Evolutionary conservation across 2,888 invertebrate genomes (phyloP), one percentile per base, ranked within the genome.

Genomic region (Nemotelus nigrinus): DNA sequence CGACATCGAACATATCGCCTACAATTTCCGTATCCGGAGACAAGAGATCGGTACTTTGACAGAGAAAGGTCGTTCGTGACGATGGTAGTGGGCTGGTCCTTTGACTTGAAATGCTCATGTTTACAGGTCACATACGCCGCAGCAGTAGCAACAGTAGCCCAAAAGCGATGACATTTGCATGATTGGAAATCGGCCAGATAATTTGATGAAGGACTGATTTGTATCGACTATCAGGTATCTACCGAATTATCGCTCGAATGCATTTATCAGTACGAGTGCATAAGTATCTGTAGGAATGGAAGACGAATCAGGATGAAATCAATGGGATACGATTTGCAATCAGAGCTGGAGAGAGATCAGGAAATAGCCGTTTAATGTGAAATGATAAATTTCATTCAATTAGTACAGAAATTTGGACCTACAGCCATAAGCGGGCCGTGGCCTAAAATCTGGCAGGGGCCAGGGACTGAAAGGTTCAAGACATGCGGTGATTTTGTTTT

Each of bases 1-100:
- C 25, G 25, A 25, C 25, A 90, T 89, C 65, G 93, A 93, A 82
- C 43, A 39, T 63, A 92, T 93, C 82, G 93, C 93, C 2, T 90
- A 85, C 83, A 93, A 92, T 83, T 94, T 93, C 84, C 90, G 25
- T 91, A 57, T 89, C 93, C n/a, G 94, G 93, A 8, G 91, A 92
- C 3, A 25, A 25, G 25, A 25, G 93, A 94, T 82, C 93, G 92
- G 0, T 88, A 89, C 0, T 91, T 90, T 0, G 94, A 93, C 85
- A 91, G 91, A 82, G 93, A 93, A 0, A 88, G 93, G 3, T 93
- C 25, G 25, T 25, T 25, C 25, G 25, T 25, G 25, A 25, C 25
- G 25, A 25, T 25, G 25, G 25, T 25, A 25, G 25, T 25, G 25
- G 25, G 25, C 1, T 25, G 25, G 25, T 25, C 25, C 25, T 25